Evolutionary conservation across 2,113 vertebrate genomes (phyloP).

Genomic region (Oenanthe melanoleuca): DNA sequence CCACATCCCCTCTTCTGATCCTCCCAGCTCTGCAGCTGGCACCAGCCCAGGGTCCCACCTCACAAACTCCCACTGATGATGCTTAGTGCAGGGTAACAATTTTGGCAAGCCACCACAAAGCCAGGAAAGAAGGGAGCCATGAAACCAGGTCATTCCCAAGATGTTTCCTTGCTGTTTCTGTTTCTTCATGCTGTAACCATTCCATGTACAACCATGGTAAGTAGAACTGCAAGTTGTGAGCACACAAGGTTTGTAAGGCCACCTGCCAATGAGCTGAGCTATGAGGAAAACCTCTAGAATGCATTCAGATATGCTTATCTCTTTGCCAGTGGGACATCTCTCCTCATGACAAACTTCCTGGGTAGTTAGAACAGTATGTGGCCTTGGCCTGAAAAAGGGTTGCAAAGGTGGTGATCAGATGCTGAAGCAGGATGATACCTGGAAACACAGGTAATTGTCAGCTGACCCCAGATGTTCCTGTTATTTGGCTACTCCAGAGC

Average conservation of each 20-base stretch:
- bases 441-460: background rate
- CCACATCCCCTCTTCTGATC: background rate
- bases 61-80: background rate
- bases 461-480: accelerated
- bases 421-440: background rate
- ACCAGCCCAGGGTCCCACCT: too few relatives aligned
- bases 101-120: background rate
- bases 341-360: background rate
- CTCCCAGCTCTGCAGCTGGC: background rate
- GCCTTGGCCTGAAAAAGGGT: background rate
- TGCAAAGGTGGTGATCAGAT: background rate
- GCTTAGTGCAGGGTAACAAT: background rate
- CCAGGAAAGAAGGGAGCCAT: background rate
- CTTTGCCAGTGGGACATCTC: background rate
- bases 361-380: background rate
- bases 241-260: background rate
- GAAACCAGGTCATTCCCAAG: background rate
- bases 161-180: background rate
- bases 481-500: background rate
- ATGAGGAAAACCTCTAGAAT: background rate
- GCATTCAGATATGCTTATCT: background rate
- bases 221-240: background rate
- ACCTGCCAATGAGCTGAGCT: background rate
- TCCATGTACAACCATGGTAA: accelerated
- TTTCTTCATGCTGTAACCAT: background rate